Evolutionary conservation across 2,888 invertebrate species (phyloP), one percentile per base, ranked within the genome.

Genomic region (Yponomeuta cagnagella): DNA sequence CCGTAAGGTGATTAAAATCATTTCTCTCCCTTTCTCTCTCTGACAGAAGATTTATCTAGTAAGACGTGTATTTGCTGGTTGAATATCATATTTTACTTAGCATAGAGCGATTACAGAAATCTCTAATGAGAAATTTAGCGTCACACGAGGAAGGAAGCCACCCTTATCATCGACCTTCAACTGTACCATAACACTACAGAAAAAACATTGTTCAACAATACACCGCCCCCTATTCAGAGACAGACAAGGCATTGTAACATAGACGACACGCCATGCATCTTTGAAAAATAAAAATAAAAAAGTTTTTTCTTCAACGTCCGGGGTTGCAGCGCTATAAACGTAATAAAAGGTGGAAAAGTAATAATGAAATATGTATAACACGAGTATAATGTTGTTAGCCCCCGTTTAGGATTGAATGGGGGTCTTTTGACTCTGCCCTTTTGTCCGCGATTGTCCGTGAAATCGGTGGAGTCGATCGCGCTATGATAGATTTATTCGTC

Each of bases 361-460:
- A 90, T 90, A 89, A 90, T 91, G 90, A 90, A 91, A 91, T 90
- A 91, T 91, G 90, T 92, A 91, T 92, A 88, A 92, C 91, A 92
- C 82, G 88, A 84, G 88, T 89, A 92, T 91, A 90, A 91, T 89
- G 90, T 90, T 91, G 92, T 91, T 90, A 90, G 88, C 82, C 85
- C 83, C 87, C 83, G 85, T 85, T 89, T 86, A 82, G 77, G 70
- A 74, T 75, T 80, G 86, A 87, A 88, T 89, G 87, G 80, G 76
- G 78, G 79, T 76, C 84, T 82, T 91, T 90, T 91, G 91, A 92
- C 91, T 90, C 85, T 85, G 78, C 76, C 79, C 86, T 81, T 84
- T 91, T 90, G 85, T 88, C 78, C 78, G 78, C 83, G 80, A 90
- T 90, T 88, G 88, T 82, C 84, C 90, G 83, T 91, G 88, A 90